phyloP scores from a whole-genome alignment of 1,140 invertebrate genomes.

The Drosophila sp. region DNA sequence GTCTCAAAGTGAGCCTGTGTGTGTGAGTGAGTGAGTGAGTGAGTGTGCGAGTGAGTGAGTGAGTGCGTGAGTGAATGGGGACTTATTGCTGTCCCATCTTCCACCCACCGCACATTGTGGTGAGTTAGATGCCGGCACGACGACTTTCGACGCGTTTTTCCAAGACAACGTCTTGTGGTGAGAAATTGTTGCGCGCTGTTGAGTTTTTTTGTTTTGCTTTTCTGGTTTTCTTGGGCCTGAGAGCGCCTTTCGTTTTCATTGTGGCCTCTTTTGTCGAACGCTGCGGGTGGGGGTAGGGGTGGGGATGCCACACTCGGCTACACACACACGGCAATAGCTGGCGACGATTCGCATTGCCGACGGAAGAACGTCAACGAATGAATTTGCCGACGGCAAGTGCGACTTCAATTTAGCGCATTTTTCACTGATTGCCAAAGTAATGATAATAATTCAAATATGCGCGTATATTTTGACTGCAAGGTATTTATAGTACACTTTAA shows the following conservation, averaged over 20 bases:
- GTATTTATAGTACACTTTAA: too few relatives aligned
- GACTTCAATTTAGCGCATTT: not conserved
- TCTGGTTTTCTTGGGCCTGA: conserved; percentile 27
- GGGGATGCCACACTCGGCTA: conserved; percentile 10
- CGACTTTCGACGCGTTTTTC: conserved; percentile 43
- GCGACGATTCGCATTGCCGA: conserved; percentile 56
- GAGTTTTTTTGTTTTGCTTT: conserved; percentile 47
- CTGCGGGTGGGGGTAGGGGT: not conserved
- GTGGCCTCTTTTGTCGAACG: conserved; percentile 37
- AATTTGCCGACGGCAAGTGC: conserved; percentile 63
- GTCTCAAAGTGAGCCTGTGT: conserved; percentile 48
- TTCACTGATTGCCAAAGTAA: not conserved
- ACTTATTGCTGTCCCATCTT: conserved; percentile 15
- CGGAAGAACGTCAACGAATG: conserved; percentile 48
- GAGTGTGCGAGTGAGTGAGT: conserved; percentile 8
- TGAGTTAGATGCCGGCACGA: conserved; percentile 67
- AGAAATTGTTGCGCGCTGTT: conserved; percentile 77
- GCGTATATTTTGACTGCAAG: too few relatives aligned
- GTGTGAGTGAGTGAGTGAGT: conserved; percentile 11
- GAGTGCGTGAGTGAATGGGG: conserved; percentile 11
- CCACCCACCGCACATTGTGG: conserved; percentile 58
- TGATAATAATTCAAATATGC: too few relatives aligned
- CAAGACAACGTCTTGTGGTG: conserved; percentile 75
- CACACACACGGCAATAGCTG: too few relatives aligned
- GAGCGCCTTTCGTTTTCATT: conserved; percentile 75